Conservation (phyloP, 2,797 vertebrate species). For the Oreochromis grahami region DNA sequence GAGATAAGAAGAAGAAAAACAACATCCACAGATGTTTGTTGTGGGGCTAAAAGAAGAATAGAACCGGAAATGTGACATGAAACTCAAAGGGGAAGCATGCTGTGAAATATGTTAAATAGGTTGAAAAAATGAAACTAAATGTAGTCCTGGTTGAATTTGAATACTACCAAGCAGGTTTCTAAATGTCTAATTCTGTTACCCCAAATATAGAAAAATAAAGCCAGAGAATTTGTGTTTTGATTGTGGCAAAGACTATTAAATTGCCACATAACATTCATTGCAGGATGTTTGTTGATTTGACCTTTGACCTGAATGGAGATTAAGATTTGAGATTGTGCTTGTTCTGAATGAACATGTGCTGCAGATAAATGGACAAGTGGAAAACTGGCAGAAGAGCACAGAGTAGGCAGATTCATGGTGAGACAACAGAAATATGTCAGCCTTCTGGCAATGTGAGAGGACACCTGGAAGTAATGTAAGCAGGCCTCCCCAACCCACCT, state of each 20-base stretch:
- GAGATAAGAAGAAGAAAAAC: slow-evolving; percentile 17
- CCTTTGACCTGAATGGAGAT: neutral
- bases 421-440: slow-evolving; percentile 61
- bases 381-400: slow-evolving; percentile 30
- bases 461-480: slow-evolving; percentile 74
- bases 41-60: slow-evolving; percentile 8
- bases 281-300: neutral
- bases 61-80: slow-evolving; percentile 36
- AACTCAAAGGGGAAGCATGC: slow-evolving; percentile 31
- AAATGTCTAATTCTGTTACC: neutral
- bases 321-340: neutral
- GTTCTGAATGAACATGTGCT: slow-evolving; percentile 34
- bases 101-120: neutral
- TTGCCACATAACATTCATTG: neutral
- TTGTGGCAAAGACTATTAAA: neutral
- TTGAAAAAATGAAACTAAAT: neutral
- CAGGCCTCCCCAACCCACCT: slow-evolving; percentile 11
- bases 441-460: slow-evolving; percentile 68
- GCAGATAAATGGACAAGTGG: slow-evolving; percentile 29
- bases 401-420: slow-evolving; percentile 54
- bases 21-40: slow-evolving; percentile 39
- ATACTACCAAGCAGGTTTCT: neutral
- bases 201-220: neutral
- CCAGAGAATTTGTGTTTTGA: neutral
- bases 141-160: neutral